Percentiles rank a stretch among this genome's conserved stretches.
Conservation (phyloP, 2,113 vertebrate genomes). For the Azemiops feae region DNA sequence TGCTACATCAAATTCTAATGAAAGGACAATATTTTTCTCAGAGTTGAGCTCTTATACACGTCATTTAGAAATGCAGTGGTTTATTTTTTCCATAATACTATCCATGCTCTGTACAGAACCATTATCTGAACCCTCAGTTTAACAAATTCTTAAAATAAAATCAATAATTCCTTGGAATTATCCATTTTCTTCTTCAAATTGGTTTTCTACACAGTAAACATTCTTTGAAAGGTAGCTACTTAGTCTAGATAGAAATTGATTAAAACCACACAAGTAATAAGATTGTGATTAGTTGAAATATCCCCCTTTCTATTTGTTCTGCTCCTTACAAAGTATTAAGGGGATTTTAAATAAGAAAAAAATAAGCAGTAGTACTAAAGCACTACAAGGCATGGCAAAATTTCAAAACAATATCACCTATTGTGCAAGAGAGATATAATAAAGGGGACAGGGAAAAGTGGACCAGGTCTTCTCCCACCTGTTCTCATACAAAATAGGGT, state of each 20-base stretch:
- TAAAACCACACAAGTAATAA: conserved; percentile 12
- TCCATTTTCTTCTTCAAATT: neutral
- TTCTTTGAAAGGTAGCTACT: neutral
- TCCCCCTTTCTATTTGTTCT: neutral
- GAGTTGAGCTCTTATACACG: neutral
- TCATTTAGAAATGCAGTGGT: neutral
- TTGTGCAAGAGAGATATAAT: neutral
- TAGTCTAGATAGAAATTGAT: neutral
- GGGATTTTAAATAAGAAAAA: neutral
- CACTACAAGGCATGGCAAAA: neutral
- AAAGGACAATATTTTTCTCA: neutral
- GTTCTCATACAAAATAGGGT: neutral
- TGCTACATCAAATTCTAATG: neutral
- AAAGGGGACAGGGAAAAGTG: neutral
- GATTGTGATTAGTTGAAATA: conserved; percentile 6
- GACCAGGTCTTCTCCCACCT: neutral
- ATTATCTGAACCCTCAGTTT: neutral
- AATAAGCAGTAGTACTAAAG: neutral
- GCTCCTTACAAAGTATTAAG: neutral
- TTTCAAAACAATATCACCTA: neutral
- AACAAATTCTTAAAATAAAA: neutral
- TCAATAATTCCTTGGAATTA: neutral
- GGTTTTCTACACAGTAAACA: neutral
- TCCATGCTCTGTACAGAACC: neutral
- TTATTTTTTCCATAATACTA: neutral